Conservation (phyloP, 2,113 vertebrate species). For the Pao palembangensis region DNA sequence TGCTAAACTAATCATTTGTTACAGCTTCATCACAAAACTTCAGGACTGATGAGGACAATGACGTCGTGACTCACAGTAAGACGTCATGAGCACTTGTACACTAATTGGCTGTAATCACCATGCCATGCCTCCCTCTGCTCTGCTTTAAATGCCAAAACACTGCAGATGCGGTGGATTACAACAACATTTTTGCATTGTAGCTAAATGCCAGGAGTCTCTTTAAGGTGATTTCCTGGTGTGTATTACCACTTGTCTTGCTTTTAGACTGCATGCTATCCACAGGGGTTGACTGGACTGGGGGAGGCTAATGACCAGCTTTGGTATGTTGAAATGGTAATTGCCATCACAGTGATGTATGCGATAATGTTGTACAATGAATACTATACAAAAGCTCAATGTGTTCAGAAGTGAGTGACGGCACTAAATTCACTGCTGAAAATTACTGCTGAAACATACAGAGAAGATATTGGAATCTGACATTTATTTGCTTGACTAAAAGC, state of each 20-base stretch:
- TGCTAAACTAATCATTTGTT: neutral
- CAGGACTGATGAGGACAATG: too few species aligned
- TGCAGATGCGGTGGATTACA: conserved; percentile 46
- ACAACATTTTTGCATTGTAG: conserved; percentile 69
- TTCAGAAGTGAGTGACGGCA: neutral
- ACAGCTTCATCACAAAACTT: too few species aligned
- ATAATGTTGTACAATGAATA: conserved; percentile 16
- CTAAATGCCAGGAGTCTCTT: conserved; percentile 61
- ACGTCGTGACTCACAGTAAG: too few species aligned
- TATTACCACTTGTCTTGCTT: conserved; percentile 29
- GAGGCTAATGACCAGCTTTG: conserved; percentile 45
- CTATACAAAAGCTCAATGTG: conserved; percentile 3
- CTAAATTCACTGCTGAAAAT: neutral
- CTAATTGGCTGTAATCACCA: conserved; percentile 13
- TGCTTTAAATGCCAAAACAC: conserved; percentile 47
- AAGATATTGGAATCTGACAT: neutral
- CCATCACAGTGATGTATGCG: neutral
- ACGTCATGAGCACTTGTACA: neutral
- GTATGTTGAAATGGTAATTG: conserved; percentile 14
- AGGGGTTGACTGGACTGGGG: conserved; percentile 18
- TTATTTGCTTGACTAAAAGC: too few species aligned
- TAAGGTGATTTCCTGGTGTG: conserved; percentile 47
- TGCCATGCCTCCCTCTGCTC: conserved; percentile 20
- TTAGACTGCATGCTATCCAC: conserved; percentile 20
- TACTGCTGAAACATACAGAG: neutral